phyloP scores from a whole-genome alignment of 2,888 invertebrate species.

The Cenopis cana region DNA sequence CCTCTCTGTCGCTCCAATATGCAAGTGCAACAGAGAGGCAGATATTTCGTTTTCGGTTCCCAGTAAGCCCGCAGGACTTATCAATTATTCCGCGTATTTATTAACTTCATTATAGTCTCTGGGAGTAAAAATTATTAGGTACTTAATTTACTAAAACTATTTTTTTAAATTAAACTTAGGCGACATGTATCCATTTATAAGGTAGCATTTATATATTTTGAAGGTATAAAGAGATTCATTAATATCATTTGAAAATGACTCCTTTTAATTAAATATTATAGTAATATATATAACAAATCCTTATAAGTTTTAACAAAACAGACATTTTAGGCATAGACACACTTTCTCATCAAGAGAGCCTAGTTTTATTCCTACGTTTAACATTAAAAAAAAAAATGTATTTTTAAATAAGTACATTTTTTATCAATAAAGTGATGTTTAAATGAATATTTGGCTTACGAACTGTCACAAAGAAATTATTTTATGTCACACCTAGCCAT shows the following conservation, averaged over 20 bases:
- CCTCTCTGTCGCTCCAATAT: too few relatives aligned
- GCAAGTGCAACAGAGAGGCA: too few relatives aligned
- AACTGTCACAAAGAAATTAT: not conserved
- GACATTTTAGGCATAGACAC: not conserved
- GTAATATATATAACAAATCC: not conserved
- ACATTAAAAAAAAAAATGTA: not conserved
- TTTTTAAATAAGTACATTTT: not conserved
- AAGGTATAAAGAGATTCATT: slow-evolving; percentile 8
- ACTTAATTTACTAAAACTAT: not conserved
- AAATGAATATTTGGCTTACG: not conserved
- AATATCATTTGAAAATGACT: not conserved
- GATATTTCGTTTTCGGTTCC: too few relatives aligned
- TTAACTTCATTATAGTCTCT: not conserved
- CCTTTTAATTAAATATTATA: not conserved
- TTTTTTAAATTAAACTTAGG: not conserved
- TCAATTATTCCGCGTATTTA: too few relatives aligned
- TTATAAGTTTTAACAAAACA: not conserved
- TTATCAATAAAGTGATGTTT: slow-evolving; percentile 9
- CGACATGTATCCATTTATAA: not conserved
- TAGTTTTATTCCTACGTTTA: not conserved
- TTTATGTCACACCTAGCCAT: too few relatives aligned
- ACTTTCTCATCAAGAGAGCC: slow-evolving; percentile 6
- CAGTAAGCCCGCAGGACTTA: too few relatives aligned
- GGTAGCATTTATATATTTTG: not conserved
- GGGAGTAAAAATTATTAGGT: not conserved